Base-by-base conservation (phyloP, 2,888 invertebrate species). In the Ophion slaviceki region DNA sequence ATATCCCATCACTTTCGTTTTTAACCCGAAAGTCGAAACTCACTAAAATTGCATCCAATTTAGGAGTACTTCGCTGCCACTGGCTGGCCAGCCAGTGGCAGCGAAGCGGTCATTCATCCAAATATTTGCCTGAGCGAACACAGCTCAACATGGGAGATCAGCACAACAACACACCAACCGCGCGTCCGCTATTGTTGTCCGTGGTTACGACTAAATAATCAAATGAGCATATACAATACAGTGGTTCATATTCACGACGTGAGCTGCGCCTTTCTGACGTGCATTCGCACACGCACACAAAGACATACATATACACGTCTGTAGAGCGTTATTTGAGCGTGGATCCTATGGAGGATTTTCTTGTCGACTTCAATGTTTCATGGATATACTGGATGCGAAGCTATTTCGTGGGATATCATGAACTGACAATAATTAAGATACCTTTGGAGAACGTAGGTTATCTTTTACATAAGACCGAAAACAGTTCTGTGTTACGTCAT, bases 391-490 rank as follows among this genome's bases (percentile, higher is more conserved):
- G 71, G 79, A 79, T 71, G 47, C 36, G 68, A 78, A 53, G 17
- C 57, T 64, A 80, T 80, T 84, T 64, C 45, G 17, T 11, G 74
- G 62, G 72, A 74, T 71, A 36, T 64, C 28, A 68, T 8, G 64
- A 79, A 67, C 8, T 62, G 45, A 61, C 71, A 76, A 61, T 71
- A 77, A 81, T 32, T 78, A 78, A 78, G 77, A 85, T 74, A 78
- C 62, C 71, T 45, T 14, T 62, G 20, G 47, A 10, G 62, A 81
- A 68, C 70, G 47, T 14, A 74, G 20, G 53, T 40, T 28, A 24
- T 72, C 53, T 36, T n/a, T 40, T 10, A 36, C 36, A 53, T 1
- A 53, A 71, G 71, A 61, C 40, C 17, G 82, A 85, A 64, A 82
- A 79, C 79, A 75, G 57, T 79, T 62, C 79, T 75, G 64, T 82